Evolutionary conservation across 1,140 invertebrate species (phyloP).

Genomic region (Dinothrombium tinctorium): DNA sequence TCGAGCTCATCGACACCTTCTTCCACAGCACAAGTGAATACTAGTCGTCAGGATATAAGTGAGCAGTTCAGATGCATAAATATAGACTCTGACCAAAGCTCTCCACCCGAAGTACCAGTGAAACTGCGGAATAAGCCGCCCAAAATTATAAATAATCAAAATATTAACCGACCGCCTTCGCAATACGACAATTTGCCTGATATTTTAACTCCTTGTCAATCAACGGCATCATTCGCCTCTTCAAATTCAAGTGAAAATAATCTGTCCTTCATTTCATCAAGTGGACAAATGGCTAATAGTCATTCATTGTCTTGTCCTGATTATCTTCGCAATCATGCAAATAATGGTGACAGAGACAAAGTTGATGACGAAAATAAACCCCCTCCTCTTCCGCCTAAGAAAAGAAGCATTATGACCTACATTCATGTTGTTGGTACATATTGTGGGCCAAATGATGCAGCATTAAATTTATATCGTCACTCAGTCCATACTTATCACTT

Average conservation of each 20-base stretch:
- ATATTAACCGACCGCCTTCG: slow-evolving; percentile 5
- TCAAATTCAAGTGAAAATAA: background rate
- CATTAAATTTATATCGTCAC: slow-evolving; percentile 40
- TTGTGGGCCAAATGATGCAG: slow-evolving; percentile 40
- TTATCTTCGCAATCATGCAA: background rate
- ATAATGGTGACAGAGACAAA: background rate
- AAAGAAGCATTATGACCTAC: slow-evolving; percentile 80
- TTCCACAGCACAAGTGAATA: too few relatives aligned
- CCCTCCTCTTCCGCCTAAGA: slow-evolving; percentile 67
- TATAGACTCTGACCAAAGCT: too few relatives aligned
- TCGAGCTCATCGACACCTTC: too few relatives aligned
- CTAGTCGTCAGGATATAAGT: too few relatives aligned
- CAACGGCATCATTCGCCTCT: background rate
- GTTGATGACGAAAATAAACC: slow-evolving; percentile 26
- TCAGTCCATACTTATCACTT: slow-evolving; percentile 52
- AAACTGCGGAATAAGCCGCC: background rate
- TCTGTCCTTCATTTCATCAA: background rate
- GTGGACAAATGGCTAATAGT: background rate
- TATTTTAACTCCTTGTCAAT: background rate
- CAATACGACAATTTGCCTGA: slow-evolving; percentile 8
- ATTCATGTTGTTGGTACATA: slow-evolving; percentile 75
- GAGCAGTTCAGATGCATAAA: too few relatives aligned
- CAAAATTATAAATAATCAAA: background rate
- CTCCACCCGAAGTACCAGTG: slow-evolving; percentile 4
- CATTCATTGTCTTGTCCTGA: background rate